A percentile compares a stretch with the other conserved stretches of the same genome.
Conservation (phyloP, 1,140 invertebrate species). For the Pectinophora gossypiella region DNA sequence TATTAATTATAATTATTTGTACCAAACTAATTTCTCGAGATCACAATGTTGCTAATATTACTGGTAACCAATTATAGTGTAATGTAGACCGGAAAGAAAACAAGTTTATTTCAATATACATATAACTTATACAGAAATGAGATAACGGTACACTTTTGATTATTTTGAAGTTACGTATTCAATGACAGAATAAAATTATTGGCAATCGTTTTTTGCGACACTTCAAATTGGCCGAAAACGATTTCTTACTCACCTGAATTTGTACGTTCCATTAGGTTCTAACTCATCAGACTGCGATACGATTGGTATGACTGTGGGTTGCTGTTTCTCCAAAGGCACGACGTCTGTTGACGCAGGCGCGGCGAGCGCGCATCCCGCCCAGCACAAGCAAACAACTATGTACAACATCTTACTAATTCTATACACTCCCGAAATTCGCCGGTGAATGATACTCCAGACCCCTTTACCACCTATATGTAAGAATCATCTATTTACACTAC, state of each 20-base stretch:
- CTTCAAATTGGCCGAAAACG: conserved; percentile 16
- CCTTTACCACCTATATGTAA: conserved; percentile 71
- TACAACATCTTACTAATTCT: conserved; percentile 40
- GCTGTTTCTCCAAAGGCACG: conserved; percentile 41
- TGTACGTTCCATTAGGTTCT: conserved; percentile 75
- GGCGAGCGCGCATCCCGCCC: conserved; percentile 20
- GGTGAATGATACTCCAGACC: conserved; percentile 63
- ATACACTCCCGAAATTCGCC: conserved; percentile 46
- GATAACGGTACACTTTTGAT: too few relatives aligned
- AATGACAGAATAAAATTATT: too few relatives aligned
- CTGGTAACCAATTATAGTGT: background rate
- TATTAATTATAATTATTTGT: too few relatives aligned
- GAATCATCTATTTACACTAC: conserved; percentile 72
- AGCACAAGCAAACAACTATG: conserved; percentile 36
- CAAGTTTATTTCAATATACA: background rate
- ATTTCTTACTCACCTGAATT: conserved; percentile 53
- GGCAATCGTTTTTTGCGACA: too few relatives aligned
- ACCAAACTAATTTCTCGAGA: too few relatives aligned
- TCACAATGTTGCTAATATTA: too few relatives aligned
- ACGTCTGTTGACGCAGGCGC: conserved; percentile 37
- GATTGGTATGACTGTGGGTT: conserved; percentile 69
- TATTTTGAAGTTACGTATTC: too few relatives aligned
- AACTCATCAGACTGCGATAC: conserved; percentile 71
- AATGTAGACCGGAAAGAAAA: background rate
- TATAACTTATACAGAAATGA: too few relatives aligned